Evolutionary conservation across 2,797 vertebrate genomes (phyloP).

Genomic region (Leptodactylus fallax): DNA sequence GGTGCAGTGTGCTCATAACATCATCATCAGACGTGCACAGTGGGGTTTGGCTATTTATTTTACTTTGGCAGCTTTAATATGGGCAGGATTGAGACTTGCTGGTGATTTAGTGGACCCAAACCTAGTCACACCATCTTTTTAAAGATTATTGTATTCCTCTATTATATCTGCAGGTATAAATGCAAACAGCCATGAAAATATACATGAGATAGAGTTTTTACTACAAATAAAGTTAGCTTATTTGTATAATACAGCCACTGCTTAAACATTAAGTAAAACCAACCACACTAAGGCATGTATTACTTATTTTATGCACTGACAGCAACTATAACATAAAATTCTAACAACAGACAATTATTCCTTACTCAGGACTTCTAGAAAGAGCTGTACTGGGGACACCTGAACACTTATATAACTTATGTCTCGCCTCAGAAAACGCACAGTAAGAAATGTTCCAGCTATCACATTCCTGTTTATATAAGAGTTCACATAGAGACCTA

Average conservation of each 20-base stretch:
- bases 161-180: too few relatives aligned
- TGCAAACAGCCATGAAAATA: not conserved
- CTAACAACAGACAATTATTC: not conserved
- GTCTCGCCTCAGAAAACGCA: not conserved
- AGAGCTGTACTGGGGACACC: not conserved
- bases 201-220: too few relatives aligned
- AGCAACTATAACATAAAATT: not conserved
- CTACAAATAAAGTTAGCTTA: not conserved
- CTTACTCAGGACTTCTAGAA: not conserved
- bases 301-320: not conserved
- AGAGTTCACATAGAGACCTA: not conserved
- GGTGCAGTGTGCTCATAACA: too few relatives aligned
- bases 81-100: too few relatives aligned
- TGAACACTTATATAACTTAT: slow-evolving; percentile 14
- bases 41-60: too few relatives aligned
- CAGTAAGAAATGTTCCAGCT: not conserved
- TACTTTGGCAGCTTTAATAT: too few relatives aligned
- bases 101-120: too few relatives aligned
- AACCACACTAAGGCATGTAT: not conserved
- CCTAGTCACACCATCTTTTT: too few relatives aligned
- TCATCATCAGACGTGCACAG: too few relatives aligned
- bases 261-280: not conserved
- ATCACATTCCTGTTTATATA: not conserved
- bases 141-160: too few relatives aligned
- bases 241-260: not conserved